Percentiles rank a stretch among this genome's conserved stretches.
phyloP scores from a whole-genome alignment of 2,888 invertebrate species.

The Melitaea athalia region DNA sequence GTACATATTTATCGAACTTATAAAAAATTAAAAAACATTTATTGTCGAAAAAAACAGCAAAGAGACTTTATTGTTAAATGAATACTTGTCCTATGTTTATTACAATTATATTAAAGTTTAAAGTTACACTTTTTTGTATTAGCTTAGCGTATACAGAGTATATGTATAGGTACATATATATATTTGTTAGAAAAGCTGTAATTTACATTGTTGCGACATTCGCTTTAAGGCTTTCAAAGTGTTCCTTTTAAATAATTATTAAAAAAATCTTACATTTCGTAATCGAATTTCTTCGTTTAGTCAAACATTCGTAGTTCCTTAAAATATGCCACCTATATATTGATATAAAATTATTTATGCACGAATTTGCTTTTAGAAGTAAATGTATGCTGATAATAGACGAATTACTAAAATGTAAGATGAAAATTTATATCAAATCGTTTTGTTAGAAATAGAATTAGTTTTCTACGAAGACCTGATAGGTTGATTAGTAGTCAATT shows the following conservation, averaged over 20 bases:
- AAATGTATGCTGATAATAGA: conserved; percentile 26
- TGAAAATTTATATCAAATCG: background rate
- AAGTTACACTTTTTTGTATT: background rate
- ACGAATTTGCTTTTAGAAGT: conserved; percentile 30
- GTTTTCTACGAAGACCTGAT: conserved; percentile 30
- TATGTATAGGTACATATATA: background rate
- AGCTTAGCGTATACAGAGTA: background rate
- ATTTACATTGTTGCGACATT: background rate
- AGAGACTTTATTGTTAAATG: no score
- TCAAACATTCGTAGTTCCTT: background rate
- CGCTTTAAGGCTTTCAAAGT: conserved; percentile 2
- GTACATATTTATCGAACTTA: no score
- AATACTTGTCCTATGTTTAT: no score
- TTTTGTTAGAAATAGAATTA: conserved; percentile 13
- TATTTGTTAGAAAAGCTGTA: conserved; percentile 1
- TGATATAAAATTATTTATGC: conserved; percentile 18
- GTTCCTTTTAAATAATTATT: background rate
- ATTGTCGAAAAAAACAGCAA: no score
- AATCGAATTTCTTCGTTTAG: background rate
- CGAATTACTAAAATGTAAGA: conserved; percentile 28
- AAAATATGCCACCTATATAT: background rate
- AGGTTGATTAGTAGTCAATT: conserved; percentile 13
- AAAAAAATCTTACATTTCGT: background rate
- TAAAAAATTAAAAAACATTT: no score
- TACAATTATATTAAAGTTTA: background rate